phyloP scores from a whole-genome alignment of 2,113 vertebrate genomes.

The Brachionichthys hirsutus region DNA sequence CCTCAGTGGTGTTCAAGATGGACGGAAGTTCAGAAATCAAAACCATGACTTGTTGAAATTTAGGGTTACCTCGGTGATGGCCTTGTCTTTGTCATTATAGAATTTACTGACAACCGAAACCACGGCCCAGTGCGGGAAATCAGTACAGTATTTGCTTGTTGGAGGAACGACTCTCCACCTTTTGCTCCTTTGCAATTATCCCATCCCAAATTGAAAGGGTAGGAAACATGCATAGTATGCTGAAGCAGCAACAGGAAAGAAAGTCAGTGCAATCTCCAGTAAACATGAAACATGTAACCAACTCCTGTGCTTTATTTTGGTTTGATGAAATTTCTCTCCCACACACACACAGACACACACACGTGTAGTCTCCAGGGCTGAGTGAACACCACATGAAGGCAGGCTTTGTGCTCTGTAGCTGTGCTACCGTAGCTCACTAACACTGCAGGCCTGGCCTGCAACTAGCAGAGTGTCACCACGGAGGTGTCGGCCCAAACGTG shows the following conservation, averaged over 20 bases:
- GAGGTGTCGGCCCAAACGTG: constrained; percentile 62
- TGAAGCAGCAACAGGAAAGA: constrained; percentile 36
- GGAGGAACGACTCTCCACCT: constrained; percentile 38
- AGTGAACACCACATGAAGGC: constrained; percentile 78
- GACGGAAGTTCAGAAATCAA: constrained; percentile 50
- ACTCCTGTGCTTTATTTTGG: constrained; percentile 37
- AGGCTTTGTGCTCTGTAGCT: constrained; percentile 76
- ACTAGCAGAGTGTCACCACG: constrained; percentile 55
- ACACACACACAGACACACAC: constrained; percentile 76
- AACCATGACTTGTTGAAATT: constrained; percentile 50
- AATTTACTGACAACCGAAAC: constrained; percentile 55
- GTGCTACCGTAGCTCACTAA: constrained; percentile 39
- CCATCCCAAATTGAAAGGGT: constrained; percentile 17
- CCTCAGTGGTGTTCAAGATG: constrained; percentile 30
- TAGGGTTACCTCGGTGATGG: constrained; percentile 53
- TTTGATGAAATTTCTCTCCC: constrained; percentile 68
- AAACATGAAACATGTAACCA: constrained; percentile 65
- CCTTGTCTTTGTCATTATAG: constrained; percentile 62
- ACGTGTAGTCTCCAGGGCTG: constrained; percentile 75
- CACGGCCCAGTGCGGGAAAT: constrained; percentile 42
- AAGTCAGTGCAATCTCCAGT: constrained; percentile 53
- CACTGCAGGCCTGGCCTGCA: constrained; percentile 44
- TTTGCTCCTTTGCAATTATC: constrained; percentile 46
- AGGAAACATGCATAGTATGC: constrained; percentile 33
- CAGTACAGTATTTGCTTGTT: constrained; percentile 31